Evolutionary conservation across 2,888 invertebrate species (phyloP).

Genomic region (Eupithecia insigniata): DNA sequence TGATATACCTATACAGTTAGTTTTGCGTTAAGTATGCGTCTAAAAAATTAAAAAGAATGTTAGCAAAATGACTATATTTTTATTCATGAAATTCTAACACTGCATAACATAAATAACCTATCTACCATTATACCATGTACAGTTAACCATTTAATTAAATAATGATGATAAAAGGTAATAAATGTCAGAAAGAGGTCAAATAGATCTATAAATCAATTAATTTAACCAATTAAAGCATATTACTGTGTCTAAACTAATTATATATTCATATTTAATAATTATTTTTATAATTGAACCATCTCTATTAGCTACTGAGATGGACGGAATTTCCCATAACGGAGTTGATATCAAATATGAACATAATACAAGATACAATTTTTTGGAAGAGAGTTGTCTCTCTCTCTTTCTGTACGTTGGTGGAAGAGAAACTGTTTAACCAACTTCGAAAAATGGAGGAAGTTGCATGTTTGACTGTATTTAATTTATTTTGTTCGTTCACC

Average conservation of each 20-base stretch:
- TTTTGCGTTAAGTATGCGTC: background rate
- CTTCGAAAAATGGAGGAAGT: too few relatives aligned
- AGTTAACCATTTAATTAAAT: conserved; percentile 9
- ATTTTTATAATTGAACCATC: conserved; percentile 40
- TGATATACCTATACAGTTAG: background rate
- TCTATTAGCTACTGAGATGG: background rate
- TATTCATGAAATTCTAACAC: background rate
- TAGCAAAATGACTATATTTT: background rate
- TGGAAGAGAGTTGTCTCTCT: background rate
- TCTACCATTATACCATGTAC: background rate
- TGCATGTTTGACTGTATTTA: too few relatives aligned
- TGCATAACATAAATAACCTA: background rate
- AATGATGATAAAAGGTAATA: conserved; percentile 31
- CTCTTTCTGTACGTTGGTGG: too few relatives aligned
- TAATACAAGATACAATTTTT: background rate
- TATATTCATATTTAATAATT: conserved; percentile 36
- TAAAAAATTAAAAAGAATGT: background rate
- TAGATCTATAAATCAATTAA: conserved; percentile 39
- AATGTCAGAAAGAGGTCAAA: conserved; percentile 23
- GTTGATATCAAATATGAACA: background rate
- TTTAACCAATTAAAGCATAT: conserved; percentile 32
- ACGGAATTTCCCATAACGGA: background rate
- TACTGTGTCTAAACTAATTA: conserved; percentile 31
- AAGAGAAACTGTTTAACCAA: too few relatives aligned
- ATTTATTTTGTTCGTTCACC: too few relatives aligned